A percentile compares a stretch with the other conserved stretches of the same genome.
Evolutionary conservation across 2,797 vertebrate species (phyloP).

Genomic region (Sebastes minor): DNA sequence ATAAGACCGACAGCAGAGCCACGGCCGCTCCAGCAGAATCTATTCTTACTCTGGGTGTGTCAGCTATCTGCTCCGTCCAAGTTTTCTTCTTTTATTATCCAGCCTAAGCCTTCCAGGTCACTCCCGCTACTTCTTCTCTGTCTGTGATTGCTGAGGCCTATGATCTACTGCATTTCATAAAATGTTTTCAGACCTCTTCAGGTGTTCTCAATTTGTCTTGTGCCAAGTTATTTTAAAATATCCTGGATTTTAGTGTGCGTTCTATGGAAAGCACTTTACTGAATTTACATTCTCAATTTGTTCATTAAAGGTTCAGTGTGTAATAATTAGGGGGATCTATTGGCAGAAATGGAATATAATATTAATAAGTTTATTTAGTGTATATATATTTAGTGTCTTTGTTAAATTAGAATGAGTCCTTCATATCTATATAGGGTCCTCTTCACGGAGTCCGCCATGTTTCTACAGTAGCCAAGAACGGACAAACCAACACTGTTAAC

Average conservation of each 20-base stretch:
- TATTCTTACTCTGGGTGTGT: slow-evolving; percentile 69
- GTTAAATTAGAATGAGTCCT: too few relatives aligned
- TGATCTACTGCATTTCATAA: background rate
- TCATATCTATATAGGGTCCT: background rate
- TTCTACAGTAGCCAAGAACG: background rate
- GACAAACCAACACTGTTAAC: too few relatives aligned
- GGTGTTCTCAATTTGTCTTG: background rate
- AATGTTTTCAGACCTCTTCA: background rate
- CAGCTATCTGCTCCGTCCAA: slow-evolving; percentile 13
- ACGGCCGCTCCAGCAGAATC: slow-evolving; percentile 31
- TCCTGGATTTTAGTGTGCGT: background rate
- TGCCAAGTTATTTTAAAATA: background rate
- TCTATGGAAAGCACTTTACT: background rate
- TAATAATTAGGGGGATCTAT: too few relatives aligned
- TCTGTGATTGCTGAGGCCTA: background rate
- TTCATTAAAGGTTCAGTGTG: background rate
- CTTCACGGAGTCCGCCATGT: background rate
- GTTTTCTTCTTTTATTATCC: slow-evolving; percentile 31
- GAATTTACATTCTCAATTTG: background rate
- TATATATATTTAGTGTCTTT: too few relatives aligned
- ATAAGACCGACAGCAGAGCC: slow-evolving; percentile 52
- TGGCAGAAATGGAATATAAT: too few relatives aligned
- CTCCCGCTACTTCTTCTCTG: slow-evolving; percentile 22
- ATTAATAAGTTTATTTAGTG: too few relatives aligned
- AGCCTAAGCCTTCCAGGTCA: slow-evolving; percentile 37